Evolutionary conservation across 2,113 vertebrate species (phyloP).

Genomic region (Balaeniceps rex): DNA sequence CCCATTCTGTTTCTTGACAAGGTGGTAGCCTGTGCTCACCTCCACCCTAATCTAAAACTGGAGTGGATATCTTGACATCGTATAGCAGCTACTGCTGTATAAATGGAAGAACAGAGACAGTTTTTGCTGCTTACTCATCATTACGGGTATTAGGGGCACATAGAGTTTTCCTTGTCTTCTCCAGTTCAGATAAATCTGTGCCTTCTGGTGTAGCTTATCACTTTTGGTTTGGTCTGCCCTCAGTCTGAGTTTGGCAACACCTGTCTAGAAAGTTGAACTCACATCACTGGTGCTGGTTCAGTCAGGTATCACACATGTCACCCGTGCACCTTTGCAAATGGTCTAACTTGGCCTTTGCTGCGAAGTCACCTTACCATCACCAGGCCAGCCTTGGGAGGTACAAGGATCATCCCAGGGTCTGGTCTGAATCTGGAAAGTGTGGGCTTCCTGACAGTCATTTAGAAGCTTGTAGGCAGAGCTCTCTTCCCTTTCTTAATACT

Average conservation of each 20-base stretch:
- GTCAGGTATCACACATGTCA: not conserved
- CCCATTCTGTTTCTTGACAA: not conserved
- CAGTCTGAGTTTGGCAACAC: not conserved
- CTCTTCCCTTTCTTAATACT: not conserved
- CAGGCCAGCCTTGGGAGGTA: not conserved
- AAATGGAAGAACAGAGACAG: not conserved
- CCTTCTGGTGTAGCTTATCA: not conserved
- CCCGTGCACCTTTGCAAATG: not conserved
- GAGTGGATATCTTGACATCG: accelerated
- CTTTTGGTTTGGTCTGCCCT: not conserved
- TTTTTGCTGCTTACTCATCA: not conserved
- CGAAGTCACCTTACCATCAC: not conserved
- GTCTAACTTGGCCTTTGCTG: not conserved
- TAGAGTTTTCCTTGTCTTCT: not conserved
- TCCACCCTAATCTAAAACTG: not conserved
- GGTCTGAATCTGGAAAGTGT: not conserved
- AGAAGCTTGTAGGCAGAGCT: not conserved
- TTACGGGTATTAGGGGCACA: not conserved
- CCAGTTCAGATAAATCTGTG: not conserved
- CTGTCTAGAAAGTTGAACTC: not conserved
- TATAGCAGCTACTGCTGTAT: not conserved
- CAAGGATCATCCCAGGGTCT: not conserved
- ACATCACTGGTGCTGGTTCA: not conserved
- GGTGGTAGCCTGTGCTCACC: not conserved
- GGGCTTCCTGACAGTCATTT: not conserved